Percentiles rank a stretch among this genome's conserved stretches.
These are phyloP conservation scores for Hirudo medicinalis DNA, from an alignment of 1,140 invertebrate species.

Conservation along the genomic window DNA sequence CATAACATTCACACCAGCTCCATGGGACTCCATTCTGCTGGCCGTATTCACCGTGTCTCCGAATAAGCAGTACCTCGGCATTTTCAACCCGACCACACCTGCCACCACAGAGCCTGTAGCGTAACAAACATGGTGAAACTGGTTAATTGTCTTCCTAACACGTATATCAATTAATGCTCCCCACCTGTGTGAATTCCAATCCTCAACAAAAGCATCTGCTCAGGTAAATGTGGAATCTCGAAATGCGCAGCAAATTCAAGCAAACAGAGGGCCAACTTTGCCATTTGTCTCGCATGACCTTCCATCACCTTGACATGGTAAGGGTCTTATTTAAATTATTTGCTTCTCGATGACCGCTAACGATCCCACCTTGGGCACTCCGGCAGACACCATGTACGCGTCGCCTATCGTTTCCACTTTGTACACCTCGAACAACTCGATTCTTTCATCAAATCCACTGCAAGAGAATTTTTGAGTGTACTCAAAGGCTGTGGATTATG, in stretches of 20 bases:
- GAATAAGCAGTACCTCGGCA: slow-evolving; percentile 8
- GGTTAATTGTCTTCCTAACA: no score
- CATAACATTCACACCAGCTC: background rate
- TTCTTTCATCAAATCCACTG: slow-evolving; percentile 60
- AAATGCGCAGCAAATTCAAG: background rate
- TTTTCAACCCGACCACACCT: slow-evolving; percentile 3
- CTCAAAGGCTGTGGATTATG: no score
- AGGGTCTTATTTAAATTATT: background rate
- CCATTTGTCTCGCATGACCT: slow-evolving; percentile 5
- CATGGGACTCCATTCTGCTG: slow-evolving; percentile 5
- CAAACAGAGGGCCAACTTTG: background rate
- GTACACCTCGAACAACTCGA: slow-evolving; percentile 72
- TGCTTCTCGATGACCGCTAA: background rate
- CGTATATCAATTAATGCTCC: background rate
- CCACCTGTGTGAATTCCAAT: background rate
- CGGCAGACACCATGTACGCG: slow-evolving; percentile 72
- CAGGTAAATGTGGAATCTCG: background rate
- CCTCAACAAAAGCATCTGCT: background rate
- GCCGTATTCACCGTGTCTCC: slow-evolving; percentile 6
- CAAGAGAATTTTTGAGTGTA: no score
- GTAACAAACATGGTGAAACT: no score
- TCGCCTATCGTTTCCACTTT: slow-evolving; percentile 95
- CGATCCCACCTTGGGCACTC: slow-evolving; percentile 31
- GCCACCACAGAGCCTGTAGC: background rate
- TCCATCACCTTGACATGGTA: background rate